Evolutionary conservation across 2,797 vertebrate genomes (phyloP).

Genomic region (Smutsia temminckii): DNA sequence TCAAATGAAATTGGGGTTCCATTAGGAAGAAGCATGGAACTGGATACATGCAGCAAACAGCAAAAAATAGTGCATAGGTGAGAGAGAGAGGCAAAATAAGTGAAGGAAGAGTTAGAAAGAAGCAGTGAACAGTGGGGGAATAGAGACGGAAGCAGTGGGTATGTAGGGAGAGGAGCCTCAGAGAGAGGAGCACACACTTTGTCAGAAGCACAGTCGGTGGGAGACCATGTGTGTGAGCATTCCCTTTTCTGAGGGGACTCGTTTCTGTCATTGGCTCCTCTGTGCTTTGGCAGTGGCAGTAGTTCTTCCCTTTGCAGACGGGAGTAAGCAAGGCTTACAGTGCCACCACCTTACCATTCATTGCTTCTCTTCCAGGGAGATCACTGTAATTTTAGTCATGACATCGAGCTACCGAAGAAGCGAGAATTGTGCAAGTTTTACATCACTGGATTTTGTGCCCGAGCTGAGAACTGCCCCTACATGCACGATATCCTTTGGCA

Average conservation of each 20-base stretch:
- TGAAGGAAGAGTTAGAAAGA: neutral
- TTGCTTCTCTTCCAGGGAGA: conserved; percentile 89
- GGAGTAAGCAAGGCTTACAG: fast-evolving
- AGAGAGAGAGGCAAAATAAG: neutral
- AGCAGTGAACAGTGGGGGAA: neutral
- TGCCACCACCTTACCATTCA: fast-evolving
- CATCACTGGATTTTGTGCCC: conserved; percentile 95
- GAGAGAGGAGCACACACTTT: fast-evolving
- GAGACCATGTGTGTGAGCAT: neutral
- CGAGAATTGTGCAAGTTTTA: conserved; percentile 98
- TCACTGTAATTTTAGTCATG: conserved; percentile 98
- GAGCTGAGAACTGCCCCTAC: conserved; percentile 96
- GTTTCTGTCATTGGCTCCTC: fast-evolving
- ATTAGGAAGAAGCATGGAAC: neutral
- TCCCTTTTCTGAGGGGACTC: neutral
- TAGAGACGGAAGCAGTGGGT: fast-evolving
- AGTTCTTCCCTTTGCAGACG: neutral
- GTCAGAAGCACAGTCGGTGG: neutral
- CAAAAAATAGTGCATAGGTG: neutral
- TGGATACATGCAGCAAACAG: neutral
- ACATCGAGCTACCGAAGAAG: conserved; percentile 96
- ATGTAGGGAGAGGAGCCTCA: fast-evolving
- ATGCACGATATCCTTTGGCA: conserved; percentile 98
- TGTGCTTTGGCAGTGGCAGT: neutral
- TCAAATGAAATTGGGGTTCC: neutral